These are phyloP conservation scores for Hirtodrosophila duncani DNA, from an alignment of 2,888 invertebrate species.

Conservation along the genomic window DNA sequence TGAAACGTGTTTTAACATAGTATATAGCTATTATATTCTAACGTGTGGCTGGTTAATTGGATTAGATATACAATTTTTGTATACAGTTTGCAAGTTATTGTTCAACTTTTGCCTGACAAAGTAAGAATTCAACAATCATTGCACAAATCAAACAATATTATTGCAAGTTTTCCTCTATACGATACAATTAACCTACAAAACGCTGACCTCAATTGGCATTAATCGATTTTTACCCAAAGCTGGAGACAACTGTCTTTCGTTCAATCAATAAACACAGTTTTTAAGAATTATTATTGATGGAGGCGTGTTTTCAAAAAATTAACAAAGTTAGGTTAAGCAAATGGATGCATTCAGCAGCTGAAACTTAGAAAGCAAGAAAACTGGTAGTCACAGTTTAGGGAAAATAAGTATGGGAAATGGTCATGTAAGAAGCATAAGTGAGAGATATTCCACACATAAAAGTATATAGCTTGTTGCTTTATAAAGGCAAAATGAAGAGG, in stretches of 20 bases:
- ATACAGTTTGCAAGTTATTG: conserved; percentile 27
- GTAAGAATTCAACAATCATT: too few species aligned
- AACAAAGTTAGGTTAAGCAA: not conserved
- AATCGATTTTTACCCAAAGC: conserved; percentile 2
- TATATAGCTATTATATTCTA: conserved; percentile 2
- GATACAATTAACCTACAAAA: conserved; percentile 1
- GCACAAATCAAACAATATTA: not conserved
- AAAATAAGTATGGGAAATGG: too few species aligned
- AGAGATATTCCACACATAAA: too few species aligned
- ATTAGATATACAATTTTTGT: conserved; percentile 16
- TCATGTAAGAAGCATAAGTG: too few species aligned
- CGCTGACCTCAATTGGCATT: conserved; percentile 44
- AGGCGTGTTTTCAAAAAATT: conserved; percentile 3
- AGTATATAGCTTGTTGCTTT: too few species aligned
- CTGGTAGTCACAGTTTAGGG: too few species aligned
- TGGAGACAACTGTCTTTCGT: conserved; percentile 8
- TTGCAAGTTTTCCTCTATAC: not conserved
- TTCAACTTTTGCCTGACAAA: not conserved
- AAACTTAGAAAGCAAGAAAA: too few species aligned
- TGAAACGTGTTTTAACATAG: conserved; percentile 36
- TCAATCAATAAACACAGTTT: conserved; percentile 50
- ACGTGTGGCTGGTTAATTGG: conserved; percentile 5
- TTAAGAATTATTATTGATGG: conserved; percentile 49
- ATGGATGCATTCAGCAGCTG: too few species aligned
- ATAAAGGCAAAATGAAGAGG: not conserved